A percentile compares a stretch with the other conserved stretches of the same genome.
phyloP scores from a whole-genome alignment of 2,113 vertebrate species.

The Stigmatopora nigra region DNA sequence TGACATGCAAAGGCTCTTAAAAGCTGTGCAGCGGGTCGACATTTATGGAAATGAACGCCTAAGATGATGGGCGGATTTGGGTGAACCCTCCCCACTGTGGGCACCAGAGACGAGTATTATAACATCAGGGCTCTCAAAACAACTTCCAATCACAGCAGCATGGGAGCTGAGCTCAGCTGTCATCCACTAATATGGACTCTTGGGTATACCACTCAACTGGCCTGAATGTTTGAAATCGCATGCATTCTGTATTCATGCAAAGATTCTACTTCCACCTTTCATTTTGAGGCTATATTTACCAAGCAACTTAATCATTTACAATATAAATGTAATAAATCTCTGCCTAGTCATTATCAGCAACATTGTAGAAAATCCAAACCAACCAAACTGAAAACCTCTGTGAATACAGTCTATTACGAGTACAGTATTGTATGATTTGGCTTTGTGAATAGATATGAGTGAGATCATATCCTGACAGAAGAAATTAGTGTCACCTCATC shows the following conservation, averaged over 20 bases:
- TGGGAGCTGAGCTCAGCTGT: slow-evolving; percentile 33
- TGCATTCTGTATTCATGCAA: neutral
- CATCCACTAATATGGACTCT: slow-evolving; percentile 33
- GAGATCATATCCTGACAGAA: slow-evolving; percentile 24
- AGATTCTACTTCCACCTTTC: neutral
- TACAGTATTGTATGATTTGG: neutral
- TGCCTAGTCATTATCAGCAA: neutral
- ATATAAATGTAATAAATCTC: neutral
- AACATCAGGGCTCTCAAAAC: slow-evolving; percentile 17
- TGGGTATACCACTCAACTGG: slow-evolving; percentile 17
- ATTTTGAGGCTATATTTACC: neutral
- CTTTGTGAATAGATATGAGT: neutral
- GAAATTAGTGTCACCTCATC: slow-evolving; percentile 28
- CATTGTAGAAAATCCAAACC: neutral
- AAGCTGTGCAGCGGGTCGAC: neutral
- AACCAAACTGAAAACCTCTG: neutral
- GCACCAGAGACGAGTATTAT: slow-evolving; percentile 15
- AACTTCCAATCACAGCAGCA: slow-evolving; percentile 10
- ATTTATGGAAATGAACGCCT: slow-evolving; percentile 6
- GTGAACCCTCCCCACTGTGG: slow-evolving; percentile 3
- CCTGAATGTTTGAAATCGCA: neutral
- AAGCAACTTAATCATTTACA: neutral
- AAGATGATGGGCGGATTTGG: slow-evolving; percentile 10
- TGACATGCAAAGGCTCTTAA: neutral
- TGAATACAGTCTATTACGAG: neutral